Evolutionary conservation across 2,888 invertebrate species (phyloP).

Genomic region (Limnephilus auricula): DNA sequence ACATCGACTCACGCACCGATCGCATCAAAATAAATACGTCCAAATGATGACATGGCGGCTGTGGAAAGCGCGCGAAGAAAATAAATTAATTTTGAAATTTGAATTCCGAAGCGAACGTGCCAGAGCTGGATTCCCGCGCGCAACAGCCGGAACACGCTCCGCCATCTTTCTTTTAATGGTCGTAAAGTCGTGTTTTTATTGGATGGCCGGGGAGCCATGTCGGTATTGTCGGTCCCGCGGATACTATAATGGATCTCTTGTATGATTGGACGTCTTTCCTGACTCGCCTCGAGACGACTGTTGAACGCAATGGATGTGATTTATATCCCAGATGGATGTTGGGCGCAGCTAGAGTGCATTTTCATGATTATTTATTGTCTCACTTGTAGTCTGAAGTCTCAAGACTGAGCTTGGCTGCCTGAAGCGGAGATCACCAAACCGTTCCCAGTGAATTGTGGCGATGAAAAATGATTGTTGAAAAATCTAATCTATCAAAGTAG

Average conservation of each 20-base stretch:
- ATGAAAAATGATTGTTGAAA: too few species aligned
- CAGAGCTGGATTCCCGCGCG: conserved; percentile 60
- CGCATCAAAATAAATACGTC: conserved; percentile 58
- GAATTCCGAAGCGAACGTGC: conserved; percentile 61
- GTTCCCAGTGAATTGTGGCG: neutral
- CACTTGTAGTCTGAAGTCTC: neutral
- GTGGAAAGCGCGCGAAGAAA: conserved; percentile 51
- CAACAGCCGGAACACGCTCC: conserved; percentile 57
- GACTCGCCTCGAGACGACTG: conserved; percentile 14
- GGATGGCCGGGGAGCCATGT: conserved; percentile 47
- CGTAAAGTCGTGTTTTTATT: conserved; percentile 59
- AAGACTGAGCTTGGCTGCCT: neutral
- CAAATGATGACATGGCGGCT: conserved; percentile 58
- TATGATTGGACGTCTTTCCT: conserved; percentile 23
- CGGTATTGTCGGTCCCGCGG: conserved; percentile 29
- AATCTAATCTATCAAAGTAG: too few species aligned
- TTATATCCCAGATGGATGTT: conserved; percentile 16
- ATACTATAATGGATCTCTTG: conserved; percentile 32
- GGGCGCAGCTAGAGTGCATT: neutral
- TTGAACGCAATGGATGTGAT: conserved; percentile 32
- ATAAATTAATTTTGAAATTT: conserved; percentile 63
- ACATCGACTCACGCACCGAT: conserved; percentile 34
- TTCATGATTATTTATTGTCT: neutral
- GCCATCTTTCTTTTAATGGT: conserved; percentile 56
- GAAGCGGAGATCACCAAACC: neutral